Conservation (phyloP, 2,797 vertebrate genomes). For the Protonibea diacanthus region DNA sequence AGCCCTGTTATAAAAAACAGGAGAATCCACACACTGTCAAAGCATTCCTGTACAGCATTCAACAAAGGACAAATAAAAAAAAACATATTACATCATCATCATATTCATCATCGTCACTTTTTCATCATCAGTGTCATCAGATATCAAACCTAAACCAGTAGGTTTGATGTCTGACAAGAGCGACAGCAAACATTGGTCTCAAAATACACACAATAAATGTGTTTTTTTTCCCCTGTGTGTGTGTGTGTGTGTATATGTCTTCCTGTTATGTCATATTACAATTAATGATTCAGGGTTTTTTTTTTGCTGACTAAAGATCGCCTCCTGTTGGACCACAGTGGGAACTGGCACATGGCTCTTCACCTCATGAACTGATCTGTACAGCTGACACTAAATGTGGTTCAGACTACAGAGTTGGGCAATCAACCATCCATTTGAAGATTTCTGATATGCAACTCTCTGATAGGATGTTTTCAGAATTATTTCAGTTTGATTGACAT, state of each 20-base stretch:
- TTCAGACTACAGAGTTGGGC: conserved; percentile 22
- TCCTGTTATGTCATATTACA: conserved; percentile 51
- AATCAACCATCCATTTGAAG: conserved; percentile 29
- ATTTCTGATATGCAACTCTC: conserved; percentile 14
- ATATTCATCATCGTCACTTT: conserved; percentile 35
- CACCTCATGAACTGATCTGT: conserved; percentile 21
- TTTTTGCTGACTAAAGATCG: conserved; percentile 62
- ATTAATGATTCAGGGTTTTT: conserved; percentile 51
- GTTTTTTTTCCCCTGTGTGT: conserved; percentile 24
- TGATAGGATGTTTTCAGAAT: conserved; percentile 4
- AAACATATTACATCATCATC: conserved; percentile 65
- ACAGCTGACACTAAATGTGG: conserved; percentile 14
- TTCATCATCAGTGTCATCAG: conserved; percentile 30
- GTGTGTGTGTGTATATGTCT: conserved; percentile 25
- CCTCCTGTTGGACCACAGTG: conserved; percentile 60
- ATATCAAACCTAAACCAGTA: conserved; percentile 76
- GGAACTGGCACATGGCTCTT: conserved; percentile 39
- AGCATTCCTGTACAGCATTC: conserved; percentile 75
- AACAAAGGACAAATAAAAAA: conserved; percentile 68
- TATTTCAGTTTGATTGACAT: conserved; percentile 35
- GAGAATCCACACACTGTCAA: conserved; percentile 56
- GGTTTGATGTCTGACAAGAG: conserved; percentile 32
- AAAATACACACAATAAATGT: conserved; percentile 53
- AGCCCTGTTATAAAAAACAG: conserved; percentile 62
- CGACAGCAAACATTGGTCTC: conserved; percentile 53